phyloP scores from a whole-genome alignment of 2,797 vertebrate genomes.

The Esox masquinongy region DNA sequence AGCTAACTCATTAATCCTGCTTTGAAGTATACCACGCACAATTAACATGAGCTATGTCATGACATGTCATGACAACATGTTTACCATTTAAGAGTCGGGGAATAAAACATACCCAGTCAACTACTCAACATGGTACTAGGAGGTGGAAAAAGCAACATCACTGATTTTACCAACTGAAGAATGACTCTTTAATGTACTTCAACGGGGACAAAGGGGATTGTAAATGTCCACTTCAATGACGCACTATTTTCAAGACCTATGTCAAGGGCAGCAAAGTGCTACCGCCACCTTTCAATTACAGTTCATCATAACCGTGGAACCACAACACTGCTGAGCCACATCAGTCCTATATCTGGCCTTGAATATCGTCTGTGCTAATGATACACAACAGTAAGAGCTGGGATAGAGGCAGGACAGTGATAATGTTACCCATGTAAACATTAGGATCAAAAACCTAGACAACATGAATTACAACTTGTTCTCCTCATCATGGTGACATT shows the following conservation, averaged over 20 bases:
- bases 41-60: background rate
- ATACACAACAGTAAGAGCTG: slow-evolving; percentile 30
- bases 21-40: too few relatives aligned
- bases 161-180: slow-evolving; percentile 19
- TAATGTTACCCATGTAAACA: slow-evolving; percentile 55
- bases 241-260: slow-evolving; percentile 39
- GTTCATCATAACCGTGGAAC: slow-evolving; percentile 59
- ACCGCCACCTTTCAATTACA: slow-evolving; percentile 67
- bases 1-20: too few relatives aligned
- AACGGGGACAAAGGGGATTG: slow-evolving; percentile 33
- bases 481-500: slow-evolving; percentile 47
- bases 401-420: slow-evolving; percentile 22
- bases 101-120: background rate
- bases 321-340: slow-evolving; percentile 34
- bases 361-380: slow-evolving; percentile 57
- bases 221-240: slow-evolving; percentile 55
- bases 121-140: slow-evolving; percentile 24
- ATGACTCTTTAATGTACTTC: slow-evolving; percentile 31
- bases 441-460: slow-evolving; percentile 45
- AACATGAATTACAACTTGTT: slow-evolving; percentile 54
- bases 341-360: slow-evolving; percentile 56
- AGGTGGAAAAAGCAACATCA: slow-evolving; percentile 28
- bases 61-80: background rate
- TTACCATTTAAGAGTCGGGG: background rate
- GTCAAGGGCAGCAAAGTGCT: slow-evolving; percentile 47